Evolutionary conservation across 2,888 invertebrate species (phyloP), one percentile per base, ranked within the genome.

Genomic region (Asteroscopus sphinx): DNA sequence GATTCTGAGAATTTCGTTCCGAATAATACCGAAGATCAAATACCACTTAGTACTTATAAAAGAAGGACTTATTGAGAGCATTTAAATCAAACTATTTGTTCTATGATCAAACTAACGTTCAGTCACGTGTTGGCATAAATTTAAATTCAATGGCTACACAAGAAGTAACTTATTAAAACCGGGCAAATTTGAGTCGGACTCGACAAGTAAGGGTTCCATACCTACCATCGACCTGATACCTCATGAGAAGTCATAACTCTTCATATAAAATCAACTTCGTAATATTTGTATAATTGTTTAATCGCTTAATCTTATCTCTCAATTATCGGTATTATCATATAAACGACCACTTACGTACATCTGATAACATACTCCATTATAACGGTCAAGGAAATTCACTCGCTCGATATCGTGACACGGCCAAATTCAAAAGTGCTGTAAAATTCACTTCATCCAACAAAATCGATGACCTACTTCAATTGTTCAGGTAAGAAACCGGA

Each of bases 261-360:
- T 48, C 35, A 32, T 37, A 40, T 8, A n/a, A 48, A 39, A 60
- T 47, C 15, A 44, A 33, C 45, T 46, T 49, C 35, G 35, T 55
- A 68, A 54, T 37, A 36, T 65, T 61, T 62, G 33, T 41, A 54
- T 37, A 36, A 68, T 61, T 62, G 33, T 41, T 9, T 45, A 54
- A 33, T 49, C 33, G 6, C 26, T 49, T 55, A 47, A 68, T 62
- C 69, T 51, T 62, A 66, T 66, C 55, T 55, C 56, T 62, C 48
- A 48, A 62, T 68, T 55, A 42, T 49, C 30, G 15, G 2, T 15
- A 66, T 68, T 66, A 66, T 40, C 69, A 68, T 68, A 56, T 35
- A 68, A 66, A 56, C 16, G 46, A 51, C 49, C 42, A 55, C 41
- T 47, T 47, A 51, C 13, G n/a, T 41, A 13, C 30, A 47, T 51